Evolutionary conservation across 2,888 invertebrate genomes (phyloP), one percentile per base, ranked within the genome.

Genomic region (Cryptophagus acutangulus): DNA sequence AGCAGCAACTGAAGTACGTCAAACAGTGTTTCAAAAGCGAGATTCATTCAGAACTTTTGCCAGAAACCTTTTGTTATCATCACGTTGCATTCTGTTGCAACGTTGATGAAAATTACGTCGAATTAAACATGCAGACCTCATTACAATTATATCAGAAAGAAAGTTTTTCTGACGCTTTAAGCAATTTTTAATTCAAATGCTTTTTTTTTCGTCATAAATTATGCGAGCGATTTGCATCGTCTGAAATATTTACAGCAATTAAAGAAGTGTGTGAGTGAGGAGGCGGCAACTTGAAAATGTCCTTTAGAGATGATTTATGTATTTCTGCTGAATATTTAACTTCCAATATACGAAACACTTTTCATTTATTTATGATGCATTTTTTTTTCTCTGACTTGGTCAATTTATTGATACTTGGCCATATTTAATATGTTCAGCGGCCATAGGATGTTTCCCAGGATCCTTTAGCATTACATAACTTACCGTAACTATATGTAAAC

Each of bases 1-100:
- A 54, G 53, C 48, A 50, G 49, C 49, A 51, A 51, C 55, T 52
- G 49, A 51, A 58, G 57, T 54, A 57, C 58, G 57, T 54, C 60
- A 57, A 59, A 61, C 58, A 57, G 50, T 55, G 56, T 60, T 58
- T 59, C 57, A 52, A 56, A 56, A 53, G 55, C 12, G 46, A 41
- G 51, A 54, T 51, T 51, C 50, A 54, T 59, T 59, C 57, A 56
- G 42, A 33, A 37, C 36, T 33, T 31, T 33, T 41, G 36, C 44
- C 12, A 26, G 26, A 26, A 26, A 31, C 48, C 57, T 52, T 63
- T 62, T 63, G 61, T 63, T 59, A 55, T 51, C 51, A 44, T 52
- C 57, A 56, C 59, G 60, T 56, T 60, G 57, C 57, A 54, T 45
- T 46, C 45, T 39, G 46, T 25, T 45, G 47, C 43, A 46, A 44